phyloP scores from a whole-genome alignment of 2,888 invertebrate species.

The Cataglyphis livida region DNA sequence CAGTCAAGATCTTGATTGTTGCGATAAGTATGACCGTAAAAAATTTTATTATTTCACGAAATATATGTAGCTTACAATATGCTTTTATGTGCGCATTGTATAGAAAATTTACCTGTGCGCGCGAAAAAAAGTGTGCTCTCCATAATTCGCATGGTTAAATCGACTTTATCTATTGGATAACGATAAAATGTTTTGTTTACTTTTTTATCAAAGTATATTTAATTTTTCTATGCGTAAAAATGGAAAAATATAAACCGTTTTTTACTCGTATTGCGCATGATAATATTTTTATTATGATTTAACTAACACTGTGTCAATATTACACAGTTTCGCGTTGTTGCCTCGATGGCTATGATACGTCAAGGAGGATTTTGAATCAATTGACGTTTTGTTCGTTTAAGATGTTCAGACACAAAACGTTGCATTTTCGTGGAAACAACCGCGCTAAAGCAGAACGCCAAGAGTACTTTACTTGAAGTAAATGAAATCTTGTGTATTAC shows the following conservation, averaged over 20 bases:
- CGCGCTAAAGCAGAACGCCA: constrained; percentile 13
- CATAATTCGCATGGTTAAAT: constrained; percentile 43
- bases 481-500: constrained; percentile 21
- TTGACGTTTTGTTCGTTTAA: constrained; percentile 12
- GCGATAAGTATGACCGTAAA: not conserved
- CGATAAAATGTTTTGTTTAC: constrained; percentile 39
- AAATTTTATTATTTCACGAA: constrained; percentile 27
- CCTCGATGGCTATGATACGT: not conserved
- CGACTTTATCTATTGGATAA: constrained; percentile 53
- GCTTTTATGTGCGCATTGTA: constrained; percentile 20
- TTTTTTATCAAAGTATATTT: constrained; percentile 41
- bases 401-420: constrained; percentile 27
- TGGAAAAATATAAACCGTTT: constrained; percentile 29
- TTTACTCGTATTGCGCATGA: constrained; percentile 7
- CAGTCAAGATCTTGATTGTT: not conserved
- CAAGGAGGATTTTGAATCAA: not conserved
- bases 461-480: constrained; percentile 24
- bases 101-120: constrained; percentile 12
- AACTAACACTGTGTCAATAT: not conserved
- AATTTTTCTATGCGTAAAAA: constrained; percentile 34
- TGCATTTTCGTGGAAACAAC: not conserved
- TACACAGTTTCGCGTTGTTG: constrained; percentile 9
- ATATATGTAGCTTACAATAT: constrained; percentile 14
- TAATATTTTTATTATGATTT: constrained; percentile 35
- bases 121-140: not conserved